Evolutionary conservation across 2,888 invertebrate species (phyloP), one percentile per base, ranked within the genome.

Genomic region (Hydroisotoma schaefferi): DNA sequence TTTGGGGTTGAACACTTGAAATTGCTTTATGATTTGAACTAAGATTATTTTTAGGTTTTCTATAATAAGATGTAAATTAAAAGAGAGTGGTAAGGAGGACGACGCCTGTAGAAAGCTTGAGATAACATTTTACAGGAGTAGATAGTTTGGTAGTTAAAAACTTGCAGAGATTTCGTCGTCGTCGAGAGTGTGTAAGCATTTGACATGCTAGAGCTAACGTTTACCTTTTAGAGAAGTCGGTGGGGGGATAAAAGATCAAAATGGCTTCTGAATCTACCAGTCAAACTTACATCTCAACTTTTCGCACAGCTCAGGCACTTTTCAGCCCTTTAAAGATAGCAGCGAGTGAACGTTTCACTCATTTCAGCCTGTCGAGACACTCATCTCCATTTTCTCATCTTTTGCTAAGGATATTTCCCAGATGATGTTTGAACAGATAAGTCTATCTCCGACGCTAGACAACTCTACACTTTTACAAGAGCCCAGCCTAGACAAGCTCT

Each of bases 261-360:
- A 52, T 52, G 37, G 3, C 10, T 10, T 64, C 62, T 58, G 62
- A 69, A 69, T 67, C 65, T 67, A 62, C 61, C 59, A 65, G 63
- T 67, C 65, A 59, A 69, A 63, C 67, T 67, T 63, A 67, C 66
- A 67, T 67, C 67, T 69, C 69, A 69, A 69, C 69, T 69, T 69
- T 69, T 69, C 69, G 63, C 67, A 69, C 65, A 69, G 67, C 69
- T 69, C 67, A 69, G 65, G 69, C 67, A 67, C 69, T 69, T 69
- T 67, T 69, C 69, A 69, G 67, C 67, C 69, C 63, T 69, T 52
- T 69, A 65, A 67, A 67, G 65, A 69, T 67, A 65, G 65, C 61
- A 61, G 62, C 62, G 43, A 52, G 52, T 25, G 37, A 52, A 52
- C 52, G 20, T 25, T 52, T 52, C n/a, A 52, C 52, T 52, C 52